Conservation (phyloP, 2,113 vertebrate genomes). For the Hoplias malabaricus region DNA sequence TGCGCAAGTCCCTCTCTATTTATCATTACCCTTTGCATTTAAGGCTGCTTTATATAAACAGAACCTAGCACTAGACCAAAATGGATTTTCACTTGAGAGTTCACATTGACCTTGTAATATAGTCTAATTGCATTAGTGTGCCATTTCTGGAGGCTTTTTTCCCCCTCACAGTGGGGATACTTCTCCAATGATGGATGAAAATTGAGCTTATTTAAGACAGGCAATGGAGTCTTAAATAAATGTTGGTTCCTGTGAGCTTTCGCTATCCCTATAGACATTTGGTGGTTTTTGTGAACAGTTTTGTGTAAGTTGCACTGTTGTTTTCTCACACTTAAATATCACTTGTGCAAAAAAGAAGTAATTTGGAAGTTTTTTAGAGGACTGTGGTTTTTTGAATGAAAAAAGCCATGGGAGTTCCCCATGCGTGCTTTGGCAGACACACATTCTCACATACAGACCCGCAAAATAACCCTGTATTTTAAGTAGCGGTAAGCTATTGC, state of each 20-base stretch:
- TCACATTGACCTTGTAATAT: not conserved
- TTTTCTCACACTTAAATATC: not conserved
- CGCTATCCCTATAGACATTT: not conserved
- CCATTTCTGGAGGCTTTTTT: not conserved
- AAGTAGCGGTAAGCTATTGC: slow-evolving; percentile 18
- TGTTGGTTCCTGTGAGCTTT: not conserved
- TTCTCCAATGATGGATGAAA: not conserved
- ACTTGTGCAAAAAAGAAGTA: not conserved
- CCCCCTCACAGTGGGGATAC: not conserved
- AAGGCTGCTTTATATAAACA: not conserved
- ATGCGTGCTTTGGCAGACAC: slow-evolving; percentile 28
- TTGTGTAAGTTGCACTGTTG: not conserved
- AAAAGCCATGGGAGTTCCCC: slow-evolving; percentile 16
- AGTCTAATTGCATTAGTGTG: not conserved
- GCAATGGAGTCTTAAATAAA: not conserved
- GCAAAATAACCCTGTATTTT: not conserved
- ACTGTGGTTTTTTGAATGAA: not conserved
- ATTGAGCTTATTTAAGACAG: not conserved
- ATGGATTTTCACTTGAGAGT: not conserved
- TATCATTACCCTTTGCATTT: not conserved
- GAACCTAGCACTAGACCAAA: not conserved
- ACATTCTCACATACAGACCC: not conserved
- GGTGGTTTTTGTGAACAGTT: not conserved
- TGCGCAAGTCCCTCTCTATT: not conserved
- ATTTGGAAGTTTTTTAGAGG: not conserved